Conservation (phyloP, 92 coral and sea anemone species). For the Scolanthus callimorphus region DNA sequence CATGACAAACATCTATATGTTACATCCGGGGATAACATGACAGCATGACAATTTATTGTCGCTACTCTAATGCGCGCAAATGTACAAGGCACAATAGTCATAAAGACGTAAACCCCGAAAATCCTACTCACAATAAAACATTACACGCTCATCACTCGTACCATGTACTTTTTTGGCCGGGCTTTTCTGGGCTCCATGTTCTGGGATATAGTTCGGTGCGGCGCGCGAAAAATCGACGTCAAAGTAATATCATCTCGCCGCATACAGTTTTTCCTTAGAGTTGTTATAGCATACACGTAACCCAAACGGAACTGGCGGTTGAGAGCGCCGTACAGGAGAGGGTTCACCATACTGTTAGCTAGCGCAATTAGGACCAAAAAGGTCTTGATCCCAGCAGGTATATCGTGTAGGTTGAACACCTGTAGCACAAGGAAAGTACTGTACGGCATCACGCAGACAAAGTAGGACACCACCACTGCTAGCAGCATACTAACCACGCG, state of each 20-base stretch:
- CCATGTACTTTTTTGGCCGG: slow-evolving; percentile 16
- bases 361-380: slow-evolving; percentile 35
- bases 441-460: slow-evolving; percentile 49
- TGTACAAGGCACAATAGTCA: too few species aligned
- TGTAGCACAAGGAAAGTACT: slow-evolving; percentile 27
- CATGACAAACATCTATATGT: too few species aligned
- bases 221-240: slow-evolving; percentile 23
- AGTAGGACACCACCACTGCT: slow-evolving; percentile 32
- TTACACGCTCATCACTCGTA: slow-evolving; percentile 10
- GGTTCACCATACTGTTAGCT: slow-evolving; percentile 50
- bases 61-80: too few species aligned
- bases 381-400: slow-evolving; percentile 23
- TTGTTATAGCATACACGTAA: slow-evolving; percentile 32
- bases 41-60: too few species aligned
- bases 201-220: too few species aligned
- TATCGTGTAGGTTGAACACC: slow-evolving; percentile 15
- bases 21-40: too few species aligned
- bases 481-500: slow-evolving; percentile 43
- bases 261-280: slow-evolving; percentile 12
- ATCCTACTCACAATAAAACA: too few species aligned
- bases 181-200: slow-evolving; percentile 4
- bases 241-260: slow-evolving; percentile 15
- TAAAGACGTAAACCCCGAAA: too few species aligned
- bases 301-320: slow-evolving; percentile 39
- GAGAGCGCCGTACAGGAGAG: slow-evolving; percentile 36